These are phyloP conservation scores for Mystacornis crossleyi DNA, from an alignment of 2,113 vertebrate species.

Conservation along the genomic window DNA sequence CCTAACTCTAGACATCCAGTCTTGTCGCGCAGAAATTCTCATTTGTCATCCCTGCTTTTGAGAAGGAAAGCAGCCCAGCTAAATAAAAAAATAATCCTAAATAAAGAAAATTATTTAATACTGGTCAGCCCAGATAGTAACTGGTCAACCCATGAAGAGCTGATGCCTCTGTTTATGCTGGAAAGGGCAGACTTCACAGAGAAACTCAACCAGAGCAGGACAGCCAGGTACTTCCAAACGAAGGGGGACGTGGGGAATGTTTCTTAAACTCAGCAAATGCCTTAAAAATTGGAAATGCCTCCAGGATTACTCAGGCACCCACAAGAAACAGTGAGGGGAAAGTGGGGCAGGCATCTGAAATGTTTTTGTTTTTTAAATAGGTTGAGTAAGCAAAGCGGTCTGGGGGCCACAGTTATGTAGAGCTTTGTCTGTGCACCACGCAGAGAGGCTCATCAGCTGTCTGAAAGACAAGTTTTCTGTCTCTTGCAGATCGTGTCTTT, in stretches of 20 bases:
- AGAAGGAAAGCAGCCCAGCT: not conserved
- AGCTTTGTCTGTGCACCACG: not conserved
- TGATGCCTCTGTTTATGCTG: not conserved
- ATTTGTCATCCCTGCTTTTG: not conserved
- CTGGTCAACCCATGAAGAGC: not conserved
- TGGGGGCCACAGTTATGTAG: constrained; percentile 35
- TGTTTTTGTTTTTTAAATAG: not conserved
- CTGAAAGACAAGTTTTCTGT: not conserved
- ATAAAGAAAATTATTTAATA: not conserved
- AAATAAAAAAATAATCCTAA: not conserved
- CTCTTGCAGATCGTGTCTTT: not conserved
- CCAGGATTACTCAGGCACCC: constrained; percentile 36
- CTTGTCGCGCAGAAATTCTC: not conserved
- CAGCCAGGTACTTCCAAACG: not conserved
- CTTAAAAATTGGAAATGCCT: constrained; percentile 33
- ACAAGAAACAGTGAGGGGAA: constrained; percentile 49
- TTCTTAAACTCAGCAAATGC: constrained; percentile 62
- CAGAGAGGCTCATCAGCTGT: constrained; percentile 11
- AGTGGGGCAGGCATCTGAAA: constrained; percentile 13
- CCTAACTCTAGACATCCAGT: not conserved
- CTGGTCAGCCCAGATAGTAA: not conserved
- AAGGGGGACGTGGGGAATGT: not conserved
- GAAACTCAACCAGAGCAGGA: not conserved
- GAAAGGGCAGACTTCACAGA: not conserved
- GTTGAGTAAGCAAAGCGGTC: constrained; percentile 36